Percentiles rank a stretch among this genome's conserved stretches.
Evolutionary conservation across 1,140 invertebrate genomes (phyloP).

Genomic region (Mizuhopecten yessoensis): DNA sequence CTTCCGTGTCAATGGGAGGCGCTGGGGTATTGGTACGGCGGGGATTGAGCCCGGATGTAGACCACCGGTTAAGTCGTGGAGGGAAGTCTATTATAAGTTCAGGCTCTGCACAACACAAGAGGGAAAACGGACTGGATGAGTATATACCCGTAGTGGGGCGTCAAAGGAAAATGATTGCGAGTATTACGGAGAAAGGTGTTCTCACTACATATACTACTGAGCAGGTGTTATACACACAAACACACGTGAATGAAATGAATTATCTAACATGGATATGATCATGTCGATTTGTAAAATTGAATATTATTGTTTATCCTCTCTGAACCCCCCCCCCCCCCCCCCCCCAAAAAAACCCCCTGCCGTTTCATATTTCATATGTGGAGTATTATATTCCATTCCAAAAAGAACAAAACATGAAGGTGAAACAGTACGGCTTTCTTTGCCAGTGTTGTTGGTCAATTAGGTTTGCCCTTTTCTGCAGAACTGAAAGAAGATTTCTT

Average conservation of each 20-base stretch:
- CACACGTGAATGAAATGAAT: slow-evolving; percentile 14
- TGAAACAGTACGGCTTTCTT: too few species aligned
- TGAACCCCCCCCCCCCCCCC: too few species aligned
- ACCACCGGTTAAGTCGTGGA: slow-evolving; percentile 42
- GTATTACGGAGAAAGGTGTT: not conserved
- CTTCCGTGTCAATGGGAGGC: slow-evolving; percentile 43
- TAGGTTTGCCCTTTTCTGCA: too few species aligned
- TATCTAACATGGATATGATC: slow-evolving; percentile 8
- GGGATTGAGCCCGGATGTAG: slow-evolving; percentile 51
- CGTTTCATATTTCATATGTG: too few species aligned
- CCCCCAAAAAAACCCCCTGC: too few species aligned
- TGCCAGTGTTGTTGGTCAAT: too few species aligned
- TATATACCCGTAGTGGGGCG: not conserved
- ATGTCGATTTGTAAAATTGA: not conserved
- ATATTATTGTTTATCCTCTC: too few species aligned
- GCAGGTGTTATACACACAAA: not conserved
- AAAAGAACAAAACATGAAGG: too few species aligned
- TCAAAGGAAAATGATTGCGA: not conserved
- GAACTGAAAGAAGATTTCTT: too few species aligned
- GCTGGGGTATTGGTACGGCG: slow-evolving; percentile 49
- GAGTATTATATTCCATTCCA: too few species aligned
- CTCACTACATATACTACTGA: not conserved
- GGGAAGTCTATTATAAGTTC: slow-evolving; percentile 43
- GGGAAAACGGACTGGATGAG: not conserved
- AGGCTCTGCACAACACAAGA: slow-evolving; percentile 46